Percentiles rank a stretch among this genome's conserved stretches.
These are phyloP conservation scores for Drosophila pegasa DNA, from an alignment of 2,888 invertebrate genomes.

Conservation along the genomic window DNA sequence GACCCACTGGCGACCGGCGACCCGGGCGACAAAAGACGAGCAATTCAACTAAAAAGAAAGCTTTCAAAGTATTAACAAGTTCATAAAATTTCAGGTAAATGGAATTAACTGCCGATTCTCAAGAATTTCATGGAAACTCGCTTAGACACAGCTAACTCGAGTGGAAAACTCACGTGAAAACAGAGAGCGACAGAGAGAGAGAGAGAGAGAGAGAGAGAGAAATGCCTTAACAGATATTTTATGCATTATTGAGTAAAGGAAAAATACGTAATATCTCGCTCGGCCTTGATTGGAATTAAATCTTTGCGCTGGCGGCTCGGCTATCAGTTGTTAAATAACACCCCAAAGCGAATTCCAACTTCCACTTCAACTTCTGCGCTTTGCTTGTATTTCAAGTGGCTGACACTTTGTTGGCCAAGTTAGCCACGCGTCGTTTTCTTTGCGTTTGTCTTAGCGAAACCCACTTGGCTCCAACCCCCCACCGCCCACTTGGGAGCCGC, in stretches of 20 bases:
- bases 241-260: constrained; percentile 4
- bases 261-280: not conserved
- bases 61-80: constrained; percentile 74
- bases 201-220: not conserved
- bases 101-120: constrained; percentile 37
- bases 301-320: not conserved
- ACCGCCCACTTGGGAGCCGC: not conserved
- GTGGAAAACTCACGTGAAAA: constrained; percentile 30
- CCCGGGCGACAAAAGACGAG: constrained; percentile 26
- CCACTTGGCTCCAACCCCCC: not conserved
- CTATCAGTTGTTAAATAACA: not conserved
- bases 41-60: constrained; percentile 51
- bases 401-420: constrained; percentile 29
- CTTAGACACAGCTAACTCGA: constrained; percentile 26
- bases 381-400: constrained; percentile 14
- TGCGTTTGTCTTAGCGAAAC: constrained; percentile 36
- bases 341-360: not conserved
- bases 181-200: not conserved
- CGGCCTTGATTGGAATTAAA: constrained; percentile 19
- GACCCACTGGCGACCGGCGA: constrained; percentile 6
- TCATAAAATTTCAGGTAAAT: constrained; percentile 53
- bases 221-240: constrained; percentile 2
- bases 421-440: constrained; percentile 29
- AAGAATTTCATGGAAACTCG: constrained; percentile 21
- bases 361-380: constrained; percentile 1